These are phyloP conservation scores for Ochotona princeps DNA, from an alignment of 2,113 vertebrate species.

Conservation along the genomic window DNA sequence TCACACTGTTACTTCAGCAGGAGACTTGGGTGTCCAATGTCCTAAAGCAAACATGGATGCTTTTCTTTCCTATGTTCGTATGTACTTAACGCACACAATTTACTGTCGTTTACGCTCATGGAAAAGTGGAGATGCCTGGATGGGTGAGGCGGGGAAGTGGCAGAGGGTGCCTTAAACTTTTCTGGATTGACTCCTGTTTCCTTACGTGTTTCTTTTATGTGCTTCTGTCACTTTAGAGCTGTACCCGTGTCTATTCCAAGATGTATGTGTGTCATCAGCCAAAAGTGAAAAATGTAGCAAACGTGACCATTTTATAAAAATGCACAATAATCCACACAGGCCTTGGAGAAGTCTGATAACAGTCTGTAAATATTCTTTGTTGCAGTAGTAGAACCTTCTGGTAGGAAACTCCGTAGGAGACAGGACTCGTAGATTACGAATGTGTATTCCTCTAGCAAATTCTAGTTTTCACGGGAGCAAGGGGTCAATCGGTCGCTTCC, in stretches of 20 bases:
- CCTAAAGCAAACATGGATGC: not conserved
- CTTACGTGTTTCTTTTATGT: not conserved
- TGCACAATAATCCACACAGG: slow-evolving; percentile 23
- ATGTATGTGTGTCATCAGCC: slow-evolving; percentile 60
- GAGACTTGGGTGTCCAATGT: not conserved
- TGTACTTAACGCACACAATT: not conserved
- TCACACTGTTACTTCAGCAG: not conserved
- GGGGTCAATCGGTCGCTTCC: not conserved
- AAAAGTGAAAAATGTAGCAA: slow-evolving; percentile 44
- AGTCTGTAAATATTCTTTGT: slow-evolving; percentile 62
- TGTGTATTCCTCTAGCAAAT: not conserved
- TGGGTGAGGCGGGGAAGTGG: not conserved
- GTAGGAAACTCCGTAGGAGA: not conserved
- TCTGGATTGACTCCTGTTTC: slow-evolving; percentile 7
- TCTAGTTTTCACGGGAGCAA: not conserved
- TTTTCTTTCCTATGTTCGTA: not conserved
- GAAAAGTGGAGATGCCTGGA: slow-evolving; percentile 2
- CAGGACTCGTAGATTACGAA: not conserved
- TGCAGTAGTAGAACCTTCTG: slow-evolving; percentile 38
- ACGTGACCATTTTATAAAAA: slow-evolving; percentile 55
- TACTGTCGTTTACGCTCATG: not conserved
- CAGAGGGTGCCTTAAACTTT: slow-evolving; percentile 70
- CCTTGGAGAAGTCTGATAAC: slow-evolving; percentile 72
- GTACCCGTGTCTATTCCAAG: not conserved
- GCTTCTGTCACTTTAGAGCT: not conserved